These are phyloP conservation scores for Mus musculus DNA, from an alignment of 2,113 vertebrate species.

Conservation along the genomic window DNA sequence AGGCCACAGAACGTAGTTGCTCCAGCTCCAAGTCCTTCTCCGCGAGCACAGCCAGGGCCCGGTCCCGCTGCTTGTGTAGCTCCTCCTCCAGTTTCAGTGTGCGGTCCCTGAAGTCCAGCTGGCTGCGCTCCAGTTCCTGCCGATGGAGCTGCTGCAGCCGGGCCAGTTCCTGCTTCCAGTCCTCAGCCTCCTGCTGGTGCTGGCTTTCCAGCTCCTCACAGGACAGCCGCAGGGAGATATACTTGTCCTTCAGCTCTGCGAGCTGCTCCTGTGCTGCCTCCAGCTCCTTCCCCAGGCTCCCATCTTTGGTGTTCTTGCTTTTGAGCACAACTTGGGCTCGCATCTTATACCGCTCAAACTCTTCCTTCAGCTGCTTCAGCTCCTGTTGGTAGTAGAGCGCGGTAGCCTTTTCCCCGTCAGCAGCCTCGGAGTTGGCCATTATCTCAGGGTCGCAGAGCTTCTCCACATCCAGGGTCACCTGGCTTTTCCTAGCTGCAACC, in stretches of 20 bases:
- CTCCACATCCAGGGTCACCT: slow-evolving; percentile 85
- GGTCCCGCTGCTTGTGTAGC: slow-evolving; percentile 94
- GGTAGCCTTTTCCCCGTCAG: slow-evolving; percentile 86
- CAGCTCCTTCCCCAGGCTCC: slow-evolving; percentile 91
- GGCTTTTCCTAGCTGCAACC: slow-evolving; percentile 86
- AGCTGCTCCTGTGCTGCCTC: slow-evolving; percentile 94
- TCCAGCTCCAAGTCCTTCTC: slow-evolving; percentile 97
- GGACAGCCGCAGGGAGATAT: slow-evolving; percentile 91
- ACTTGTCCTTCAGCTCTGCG: slow-evolving; percentile 93
- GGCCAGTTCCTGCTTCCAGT: slow-evolving; percentile 83
- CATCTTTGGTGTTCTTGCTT: slow-evolving; percentile 92
- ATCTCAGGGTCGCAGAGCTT: slow-evolving; percentile 82
- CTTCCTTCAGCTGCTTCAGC: slow-evolving; percentile 94
- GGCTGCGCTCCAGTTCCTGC: slow-evolving; percentile 90
- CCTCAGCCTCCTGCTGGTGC: slow-evolving; percentile 87
- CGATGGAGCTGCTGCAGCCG: slow-evolving; percentile 89
- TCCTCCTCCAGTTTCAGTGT: slow-evolving; percentile 92
- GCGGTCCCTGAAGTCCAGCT: slow-evolving; percentile 88
- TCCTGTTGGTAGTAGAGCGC: slow-evolving; percentile 92
- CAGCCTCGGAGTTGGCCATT: slow-evolving; percentile 72
- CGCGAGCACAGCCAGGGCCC: slow-evolving; percentile 92
- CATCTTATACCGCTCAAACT: slow-evolving; percentile 96
- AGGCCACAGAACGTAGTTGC: slow-evolving; percentile 84
- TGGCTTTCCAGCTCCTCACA: slow-evolving; percentile 87
- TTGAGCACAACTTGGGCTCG: slow-evolving; percentile 95